These are phyloP conservation scores for Martes martes DNA, from an alignment of 2,113 vertebrate species.

Conservation along the genomic window DNA sequence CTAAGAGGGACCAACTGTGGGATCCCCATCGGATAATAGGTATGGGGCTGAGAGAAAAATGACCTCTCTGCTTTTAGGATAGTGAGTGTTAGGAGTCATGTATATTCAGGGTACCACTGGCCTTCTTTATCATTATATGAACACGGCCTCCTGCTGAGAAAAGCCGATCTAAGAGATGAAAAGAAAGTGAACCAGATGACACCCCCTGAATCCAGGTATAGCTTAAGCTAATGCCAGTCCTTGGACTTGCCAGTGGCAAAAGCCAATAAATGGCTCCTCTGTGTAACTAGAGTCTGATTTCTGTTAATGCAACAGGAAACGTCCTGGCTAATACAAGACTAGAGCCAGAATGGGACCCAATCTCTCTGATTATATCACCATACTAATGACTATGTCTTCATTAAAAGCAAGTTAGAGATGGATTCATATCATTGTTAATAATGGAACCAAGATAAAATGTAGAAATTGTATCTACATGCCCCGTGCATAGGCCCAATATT, in stretches of 20 bases:
- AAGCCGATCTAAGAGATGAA: not conserved
- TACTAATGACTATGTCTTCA: not conserved
- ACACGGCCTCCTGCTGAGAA: not conserved
- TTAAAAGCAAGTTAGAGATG: not conserved
- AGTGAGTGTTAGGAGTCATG: not conserved
- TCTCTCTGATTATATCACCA: not conserved
- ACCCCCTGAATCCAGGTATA: not conserved
- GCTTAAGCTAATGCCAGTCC: not conserved
- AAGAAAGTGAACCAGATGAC: not conserved
- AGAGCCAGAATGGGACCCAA: not conserved
- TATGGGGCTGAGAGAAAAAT: not conserved
- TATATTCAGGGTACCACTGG: not conserved
- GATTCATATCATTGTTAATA: not conserved
- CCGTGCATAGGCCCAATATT: not conserved
- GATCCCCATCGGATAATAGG: not conserved
- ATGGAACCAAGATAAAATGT: not conserved
- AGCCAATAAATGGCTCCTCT: not conserved
- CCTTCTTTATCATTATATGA: not conserved
- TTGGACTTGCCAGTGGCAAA: not conserved
- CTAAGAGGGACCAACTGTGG: not conserved
- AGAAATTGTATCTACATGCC: not conserved
- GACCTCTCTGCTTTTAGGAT: not conserved
- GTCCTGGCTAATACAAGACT: not conserved
- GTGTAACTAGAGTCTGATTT: not conserved
- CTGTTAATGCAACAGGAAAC: not conserved